Percentiles rank a stretch among this genome's conserved stretches.
phyloP scores from a whole-genome alignment of 2,113 vertebrate genomes.

The Rhinolophus sinicus region DNA sequence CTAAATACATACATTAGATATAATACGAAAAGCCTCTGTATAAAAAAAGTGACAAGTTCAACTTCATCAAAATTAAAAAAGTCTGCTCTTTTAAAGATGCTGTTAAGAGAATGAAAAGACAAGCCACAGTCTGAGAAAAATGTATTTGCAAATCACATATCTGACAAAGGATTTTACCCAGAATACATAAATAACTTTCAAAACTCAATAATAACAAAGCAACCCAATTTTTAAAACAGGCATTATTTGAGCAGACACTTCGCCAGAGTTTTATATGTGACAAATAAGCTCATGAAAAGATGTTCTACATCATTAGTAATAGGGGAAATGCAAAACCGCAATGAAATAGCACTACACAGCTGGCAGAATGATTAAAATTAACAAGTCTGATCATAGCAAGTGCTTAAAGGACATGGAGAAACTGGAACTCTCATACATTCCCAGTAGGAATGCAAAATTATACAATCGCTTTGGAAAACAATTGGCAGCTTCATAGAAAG shows the following conservation, averaged over 20 bases:
- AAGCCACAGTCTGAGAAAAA: constrained; percentile 15
- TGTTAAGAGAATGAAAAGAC: constrained; percentile 7
- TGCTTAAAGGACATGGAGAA: not conserved
- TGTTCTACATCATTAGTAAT: not conserved
- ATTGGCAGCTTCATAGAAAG: not conserved
- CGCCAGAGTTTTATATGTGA: not conserved
- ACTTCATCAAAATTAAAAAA: not conserved
- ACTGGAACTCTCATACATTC: not conserved
- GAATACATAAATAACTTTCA: not conserved
- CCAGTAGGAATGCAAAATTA: not conserved
- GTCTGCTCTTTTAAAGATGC: not conserved
- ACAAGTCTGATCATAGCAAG: not conserved
- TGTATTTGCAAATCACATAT: not conserved
- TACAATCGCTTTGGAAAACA: not conserved
- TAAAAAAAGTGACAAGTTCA: not conserved
- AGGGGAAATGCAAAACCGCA: not conserved
- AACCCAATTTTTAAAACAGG: not conserved
- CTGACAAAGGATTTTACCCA: not conserved
- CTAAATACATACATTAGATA: not conserved
- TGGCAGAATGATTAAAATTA: constrained; percentile 10
- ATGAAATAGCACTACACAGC: not conserved
- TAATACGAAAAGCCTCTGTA: not conserved
- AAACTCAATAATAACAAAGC: not conserved
- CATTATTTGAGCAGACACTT: constrained; percentile 19
- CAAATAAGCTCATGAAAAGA: not conserved